Evolutionary conservation across 2,888 invertebrate genomes (phyloP), one percentile per base, ranked within the genome.

Genomic region (Onchidella celtica): DNA sequence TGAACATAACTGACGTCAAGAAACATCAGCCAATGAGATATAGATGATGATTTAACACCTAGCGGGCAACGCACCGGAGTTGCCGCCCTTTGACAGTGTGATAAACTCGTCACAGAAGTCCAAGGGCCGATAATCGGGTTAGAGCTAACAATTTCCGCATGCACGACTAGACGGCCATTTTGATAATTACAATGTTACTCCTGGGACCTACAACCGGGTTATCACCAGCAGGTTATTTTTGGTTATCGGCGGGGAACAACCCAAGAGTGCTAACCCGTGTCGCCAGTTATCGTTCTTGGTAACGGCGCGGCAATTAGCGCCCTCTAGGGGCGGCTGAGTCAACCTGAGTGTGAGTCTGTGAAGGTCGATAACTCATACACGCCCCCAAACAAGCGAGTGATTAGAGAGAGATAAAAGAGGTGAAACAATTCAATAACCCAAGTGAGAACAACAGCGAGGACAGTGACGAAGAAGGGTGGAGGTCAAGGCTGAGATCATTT

Each of bases 301-400:
- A 78, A 78, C 78, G 68, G 78, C 36, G 38, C 38, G 59, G 38
- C 68, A 77, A 77, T 77, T 77, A 78, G 59, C 40, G 69, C 69
- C 55, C 78, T 38, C 69, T n/a, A 29, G 69, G 69, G 78, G 29
- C 78, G 78, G 69, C 78, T 78, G 78, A 68, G 78, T 78, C 78
- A 78, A 78, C 57, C 24, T 38, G 27, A 69, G 78, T 78, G 78
- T 69, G 78, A 78, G 69, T 69, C 29, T 69, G 59, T 76, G 65
- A 78, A 78, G 69, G 69, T 21, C 61, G 78, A 78, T 69, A 69
- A 69, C 47, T 77, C 69, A 69, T 61, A 78, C 24, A 34, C 32
- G 38, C 68, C 69, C 78, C 69, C 78, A 27, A 55, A 69, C 38
- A 59, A 59, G 29, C 29, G n/a, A 27, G 21, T 11, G 78, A 78